Conservation (phyloP, 2,113 vertebrate genomes). For the Protobothrops flavoviridis region DNA sequence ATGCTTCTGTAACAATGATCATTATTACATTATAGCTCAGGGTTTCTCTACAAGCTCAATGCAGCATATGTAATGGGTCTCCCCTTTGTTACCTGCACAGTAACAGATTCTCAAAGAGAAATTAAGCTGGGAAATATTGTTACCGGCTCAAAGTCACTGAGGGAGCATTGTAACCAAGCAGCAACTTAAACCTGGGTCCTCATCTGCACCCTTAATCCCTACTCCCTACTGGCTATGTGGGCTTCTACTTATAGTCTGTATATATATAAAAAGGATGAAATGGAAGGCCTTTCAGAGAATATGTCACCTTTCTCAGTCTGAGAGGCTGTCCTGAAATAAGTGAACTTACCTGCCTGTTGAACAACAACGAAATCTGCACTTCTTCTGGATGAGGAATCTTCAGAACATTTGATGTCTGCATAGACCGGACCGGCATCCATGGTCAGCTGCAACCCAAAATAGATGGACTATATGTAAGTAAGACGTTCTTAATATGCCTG, state of each 20-base stretch:
- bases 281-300: not conserved
- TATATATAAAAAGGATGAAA: not conserved
- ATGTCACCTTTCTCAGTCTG: not conserved
- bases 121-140: not conserved
- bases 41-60: not conserved
- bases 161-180: not conserved
- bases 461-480: not conserved
- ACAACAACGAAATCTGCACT: not conserved
- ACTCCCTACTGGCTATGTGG: not conserved
- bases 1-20: not conserved
- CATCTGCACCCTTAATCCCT: not conserved
- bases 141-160: not conserved
- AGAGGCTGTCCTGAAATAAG: not conserved
- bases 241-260: not conserved
- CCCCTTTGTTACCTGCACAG: not conserved
- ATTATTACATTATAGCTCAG: not conserved
- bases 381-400: not conserved
- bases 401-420: not conserved
- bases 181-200: not conserved
- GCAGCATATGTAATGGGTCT: not conserved
- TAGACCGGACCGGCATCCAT: not conserved
- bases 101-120: not conserved
- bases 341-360: not conserved
- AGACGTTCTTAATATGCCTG: not conserved
- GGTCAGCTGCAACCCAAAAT: not conserved